These are phyloP conservation scores for Diadophis punctatus DNA, from an alignment of 2,113 vertebrate species.

Conservation along the genomic window DNA sequence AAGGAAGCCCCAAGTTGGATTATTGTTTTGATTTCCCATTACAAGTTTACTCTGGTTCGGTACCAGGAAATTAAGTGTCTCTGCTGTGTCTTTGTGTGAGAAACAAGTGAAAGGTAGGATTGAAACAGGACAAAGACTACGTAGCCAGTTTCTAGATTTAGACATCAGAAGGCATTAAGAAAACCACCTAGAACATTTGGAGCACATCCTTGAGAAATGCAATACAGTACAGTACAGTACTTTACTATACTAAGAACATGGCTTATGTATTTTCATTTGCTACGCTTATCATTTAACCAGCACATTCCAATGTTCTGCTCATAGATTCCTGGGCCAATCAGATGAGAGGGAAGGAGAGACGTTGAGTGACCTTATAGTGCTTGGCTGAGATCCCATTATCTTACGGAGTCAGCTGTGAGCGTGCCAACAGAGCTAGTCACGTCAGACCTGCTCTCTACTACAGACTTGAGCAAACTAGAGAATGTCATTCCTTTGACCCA, in stretches of 20 bases:
- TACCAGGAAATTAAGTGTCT: not conserved
- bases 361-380: not conserved
- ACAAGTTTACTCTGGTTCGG: not conserved
- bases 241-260: not conserved
- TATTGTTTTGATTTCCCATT: not conserved
- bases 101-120: not conserved
- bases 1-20: not conserved
- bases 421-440: not conserved
- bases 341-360: not conserved
- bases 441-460: not conserved
- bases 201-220: not conserved
- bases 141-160: not conserved
- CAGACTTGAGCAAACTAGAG: not conserved
- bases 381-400: not conserved
- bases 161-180: too few species aligned
- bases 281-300: not conserved
- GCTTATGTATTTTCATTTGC: not conserved
- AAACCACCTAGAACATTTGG: not conserved
- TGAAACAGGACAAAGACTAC: not conserved
- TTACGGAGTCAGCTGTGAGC: not conserved
- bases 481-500: not conserved
- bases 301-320: not conserved
- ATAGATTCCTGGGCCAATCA: not conserved
- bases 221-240: not conserved
- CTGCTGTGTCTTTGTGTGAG: not conserved